Conservation (phyloP, 1,140 invertebrate genomes). For the Paralvinella palmiformis region DNA sequence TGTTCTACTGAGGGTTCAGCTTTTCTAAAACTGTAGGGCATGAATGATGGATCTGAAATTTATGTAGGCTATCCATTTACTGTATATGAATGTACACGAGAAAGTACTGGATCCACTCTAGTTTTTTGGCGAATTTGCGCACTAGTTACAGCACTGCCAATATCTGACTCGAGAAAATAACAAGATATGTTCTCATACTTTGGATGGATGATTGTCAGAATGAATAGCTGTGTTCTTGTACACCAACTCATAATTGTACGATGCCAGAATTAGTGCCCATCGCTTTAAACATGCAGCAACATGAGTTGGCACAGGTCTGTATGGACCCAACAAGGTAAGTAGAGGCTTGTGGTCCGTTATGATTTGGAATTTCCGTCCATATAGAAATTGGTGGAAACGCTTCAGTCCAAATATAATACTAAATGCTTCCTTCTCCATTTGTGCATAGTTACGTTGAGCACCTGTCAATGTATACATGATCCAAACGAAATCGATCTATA, state of each 20-base stretch:
- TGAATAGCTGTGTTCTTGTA: too few species aligned
- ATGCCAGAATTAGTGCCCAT: not conserved
- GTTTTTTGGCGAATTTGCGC: not conserved
- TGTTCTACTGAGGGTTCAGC: not conserved
- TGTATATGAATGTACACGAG: too few species aligned
- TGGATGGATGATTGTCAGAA: too few species aligned
- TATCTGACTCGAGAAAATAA: constrained; percentile 2
- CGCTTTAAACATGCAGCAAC: not conserved
- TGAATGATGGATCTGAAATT: not conserved
- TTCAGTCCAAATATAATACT: not conserved
- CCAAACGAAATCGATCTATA: not conserved
- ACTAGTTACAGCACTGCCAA: not conserved
- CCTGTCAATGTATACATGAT: not conserved
- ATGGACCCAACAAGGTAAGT: not conserved
- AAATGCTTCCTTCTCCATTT: not conserved
- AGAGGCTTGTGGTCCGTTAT: not conserved
- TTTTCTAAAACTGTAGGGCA: not conserved
- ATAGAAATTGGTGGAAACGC: not conserved
- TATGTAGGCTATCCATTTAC: too few species aligned
- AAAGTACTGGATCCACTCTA: not conserved
- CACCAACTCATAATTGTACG: not conserved
- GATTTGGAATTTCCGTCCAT: not conserved
- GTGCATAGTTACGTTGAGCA: not conserved
- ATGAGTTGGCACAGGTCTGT: not conserved
- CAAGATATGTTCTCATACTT: not conserved